phyloP scores from a whole-genome alignment of 2,888 invertebrate species.

The Colostygia pectinataria region DNA sequence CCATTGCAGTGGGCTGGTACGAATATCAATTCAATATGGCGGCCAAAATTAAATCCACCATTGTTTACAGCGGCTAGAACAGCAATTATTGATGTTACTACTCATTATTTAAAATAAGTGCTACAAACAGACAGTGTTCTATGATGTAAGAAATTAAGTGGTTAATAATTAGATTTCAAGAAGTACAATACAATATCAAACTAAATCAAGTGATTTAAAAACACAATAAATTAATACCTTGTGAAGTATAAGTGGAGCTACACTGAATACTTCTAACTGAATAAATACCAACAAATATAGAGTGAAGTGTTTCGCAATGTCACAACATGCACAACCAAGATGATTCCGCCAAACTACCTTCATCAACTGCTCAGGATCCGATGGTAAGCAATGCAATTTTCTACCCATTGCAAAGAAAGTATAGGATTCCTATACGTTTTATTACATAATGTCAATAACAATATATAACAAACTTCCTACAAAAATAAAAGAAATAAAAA shows the following conservation, averaged over 20 bases:
- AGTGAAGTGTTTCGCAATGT: conserved; percentile 57
- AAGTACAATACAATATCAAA: not conserved
- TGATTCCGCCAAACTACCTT: conserved; percentile 60
- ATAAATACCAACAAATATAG: conserved; percentile 34
- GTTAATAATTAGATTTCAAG: not conserved
- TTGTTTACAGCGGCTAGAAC: conserved; percentile 49
- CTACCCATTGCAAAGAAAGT: too few relatives aligned
- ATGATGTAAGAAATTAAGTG: not conserved
- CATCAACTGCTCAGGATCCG: conserved; percentile 68
- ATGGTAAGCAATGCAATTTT: conserved; percentile 54
- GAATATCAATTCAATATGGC: conserved; percentile 59
- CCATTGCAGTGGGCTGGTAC: conserved; percentile 26
- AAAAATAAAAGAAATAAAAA: too few relatives aligned
- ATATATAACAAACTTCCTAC: too few relatives aligned
- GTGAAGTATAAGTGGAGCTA: conserved; percentile 24
- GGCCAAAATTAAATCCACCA: conserved; percentile 45
- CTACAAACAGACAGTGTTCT: conserved; percentile 7
- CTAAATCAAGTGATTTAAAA: too few relatives aligned
- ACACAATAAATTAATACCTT: too few relatives aligned
- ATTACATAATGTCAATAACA: too few relatives aligned
- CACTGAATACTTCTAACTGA: too few relatives aligned
- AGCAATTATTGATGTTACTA: conserved; percentile 6
- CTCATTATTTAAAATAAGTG: conserved; percentile 3
- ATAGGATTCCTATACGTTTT: too few relatives aligned
- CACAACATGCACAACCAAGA: conserved; percentile 72